Conservation (phyloP, 2,888 invertebrate species). For the Anthophora plumipes region DNA sequence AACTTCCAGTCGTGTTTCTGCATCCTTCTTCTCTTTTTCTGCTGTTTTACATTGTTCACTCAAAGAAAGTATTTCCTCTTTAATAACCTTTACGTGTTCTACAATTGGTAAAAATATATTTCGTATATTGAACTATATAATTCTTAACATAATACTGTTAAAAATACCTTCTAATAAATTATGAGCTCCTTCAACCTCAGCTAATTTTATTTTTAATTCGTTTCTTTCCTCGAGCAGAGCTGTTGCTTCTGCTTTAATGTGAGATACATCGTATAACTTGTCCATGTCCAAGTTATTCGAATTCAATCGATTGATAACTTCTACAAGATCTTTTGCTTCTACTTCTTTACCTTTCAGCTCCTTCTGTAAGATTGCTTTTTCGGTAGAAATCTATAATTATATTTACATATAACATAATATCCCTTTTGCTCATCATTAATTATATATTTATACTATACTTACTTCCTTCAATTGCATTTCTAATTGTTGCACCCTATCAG, state of each 20-base stretch:
- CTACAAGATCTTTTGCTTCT: constrained; percentile 78
- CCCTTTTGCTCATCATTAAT: not conserved
- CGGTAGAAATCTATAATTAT: constrained; percentile 74
- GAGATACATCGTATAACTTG: constrained; percentile 86
- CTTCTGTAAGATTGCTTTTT: constrained; percentile 72
- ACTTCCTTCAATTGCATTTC: constrained; percentile 87
- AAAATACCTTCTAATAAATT: constrained; percentile 83
- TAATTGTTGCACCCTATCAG: constrained; percentile 86
- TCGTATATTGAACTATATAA: not conserved
- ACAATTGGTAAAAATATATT: constrained; percentile 63
- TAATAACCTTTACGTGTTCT: constrained; percentile 84
- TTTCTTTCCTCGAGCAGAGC: constrained; percentile 86
- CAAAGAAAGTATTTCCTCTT: constrained; percentile 86
- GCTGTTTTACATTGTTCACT: constrained; percentile 88
- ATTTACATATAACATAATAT: constrained; percentile 5
- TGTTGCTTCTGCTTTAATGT: constrained; percentile 87
- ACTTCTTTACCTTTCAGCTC: constrained; percentile 79
- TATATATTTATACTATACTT: constrained; percentile 73
- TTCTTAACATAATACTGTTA: constrained; percentile 9
- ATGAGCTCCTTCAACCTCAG: constrained; percentile 83
- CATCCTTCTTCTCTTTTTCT: constrained; percentile 90
- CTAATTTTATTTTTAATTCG: constrained; percentile 79
- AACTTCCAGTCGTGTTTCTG: constrained; percentile 93
- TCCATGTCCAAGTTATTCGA: constrained; percentile 81
- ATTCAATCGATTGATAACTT: constrained; percentile 78